These are phyloP conservation scores for Eulemur coronatus DNA, from an alignment of 2,797 vertebrate species.

Conservation along the genomic window DNA sequence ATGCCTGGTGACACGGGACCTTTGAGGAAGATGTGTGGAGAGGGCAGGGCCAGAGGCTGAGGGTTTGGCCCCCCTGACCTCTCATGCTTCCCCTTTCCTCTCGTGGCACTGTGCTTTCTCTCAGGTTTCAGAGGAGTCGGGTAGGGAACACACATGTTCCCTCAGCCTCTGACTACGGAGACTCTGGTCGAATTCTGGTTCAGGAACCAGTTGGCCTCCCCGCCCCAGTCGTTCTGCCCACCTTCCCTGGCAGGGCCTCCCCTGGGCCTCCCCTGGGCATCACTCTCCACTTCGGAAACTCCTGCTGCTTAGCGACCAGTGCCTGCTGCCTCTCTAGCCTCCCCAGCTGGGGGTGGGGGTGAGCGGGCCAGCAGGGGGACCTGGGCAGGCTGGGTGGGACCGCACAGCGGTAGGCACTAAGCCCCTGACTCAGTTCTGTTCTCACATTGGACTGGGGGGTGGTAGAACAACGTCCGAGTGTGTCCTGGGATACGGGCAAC, in stretches of 20 bases:
- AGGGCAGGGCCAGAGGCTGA: background rate
- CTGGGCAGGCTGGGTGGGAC: background rate
- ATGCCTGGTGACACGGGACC: background rate
- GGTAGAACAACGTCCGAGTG: background rate
- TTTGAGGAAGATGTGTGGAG: background rate
- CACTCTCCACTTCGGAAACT: conserved; percentile 42
- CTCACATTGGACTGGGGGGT: background rate
- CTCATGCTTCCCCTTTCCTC: background rate
- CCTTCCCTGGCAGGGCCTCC: background rate
- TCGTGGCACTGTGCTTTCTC: background rate
- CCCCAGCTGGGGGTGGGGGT: background rate
- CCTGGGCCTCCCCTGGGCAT: conserved; percentile 35
- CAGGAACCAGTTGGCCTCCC: background rate
- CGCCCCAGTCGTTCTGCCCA: background rate
- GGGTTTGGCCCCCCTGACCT: background rate
- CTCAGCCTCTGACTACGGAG: background rate
- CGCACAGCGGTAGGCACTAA: background rate
- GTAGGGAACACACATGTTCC: conserved; percentile 62
- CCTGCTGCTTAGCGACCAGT: conserved; percentile 50
- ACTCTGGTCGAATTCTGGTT: background rate
- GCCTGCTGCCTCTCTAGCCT: background rate
- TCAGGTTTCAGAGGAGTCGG: background rate
- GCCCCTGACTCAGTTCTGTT: background rate
- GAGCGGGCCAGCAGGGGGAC: background rate
- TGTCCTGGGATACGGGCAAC: background rate